These are phyloP conservation scores for Tachina fera DNA, from an alignment of 2,888 invertebrate species.

Conservation along the genomic window DNA sequence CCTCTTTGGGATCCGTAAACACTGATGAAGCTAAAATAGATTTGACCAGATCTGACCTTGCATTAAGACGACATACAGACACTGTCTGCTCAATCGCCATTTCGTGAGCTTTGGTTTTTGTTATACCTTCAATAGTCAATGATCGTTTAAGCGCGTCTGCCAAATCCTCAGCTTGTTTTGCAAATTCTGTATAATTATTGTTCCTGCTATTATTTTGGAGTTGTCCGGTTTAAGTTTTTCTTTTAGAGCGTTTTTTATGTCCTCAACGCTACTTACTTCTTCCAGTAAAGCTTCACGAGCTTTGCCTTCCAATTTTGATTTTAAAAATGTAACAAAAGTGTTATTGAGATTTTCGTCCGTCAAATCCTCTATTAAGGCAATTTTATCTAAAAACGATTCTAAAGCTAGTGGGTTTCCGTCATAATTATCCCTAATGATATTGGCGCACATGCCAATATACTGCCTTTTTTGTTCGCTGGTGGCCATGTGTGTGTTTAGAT, in stretches of 20 bases:
- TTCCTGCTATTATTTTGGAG: conserved; percentile 32
- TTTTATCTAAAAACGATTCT: background rate
- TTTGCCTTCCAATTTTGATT: background rate
- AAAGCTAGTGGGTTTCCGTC: background rate
- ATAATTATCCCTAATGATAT: background rate
- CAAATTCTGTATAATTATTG: conserved; percentile 29
- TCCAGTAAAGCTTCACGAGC: background rate
- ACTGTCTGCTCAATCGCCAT: conserved; percentile 44
- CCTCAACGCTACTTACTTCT: too few relatives aligned
- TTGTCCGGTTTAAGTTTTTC: conserved; percentile 16
- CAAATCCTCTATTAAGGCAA: background rate
- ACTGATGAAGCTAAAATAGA: background rate
- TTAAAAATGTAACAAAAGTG: background rate
- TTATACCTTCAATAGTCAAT: background rate
- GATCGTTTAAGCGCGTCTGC: conserved; percentile 37
- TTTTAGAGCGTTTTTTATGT: too few relatives aligned
- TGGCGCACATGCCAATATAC: background rate
- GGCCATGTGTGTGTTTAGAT: too few relatives aligned
- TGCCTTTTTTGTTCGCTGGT: too few relatives aligned
- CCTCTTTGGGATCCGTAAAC: too few relatives aligned
- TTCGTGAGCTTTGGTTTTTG: conserved; percentile 8
- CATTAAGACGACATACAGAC: conserved; percentile 22
- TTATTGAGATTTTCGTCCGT: background rate
- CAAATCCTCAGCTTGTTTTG: conserved; percentile 30
- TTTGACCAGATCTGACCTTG: conserved; percentile 35